Evolutionary conservation across 2,113 vertebrate genomes (phyloP).

Genomic region (Artemisiospiza belli): DNA sequence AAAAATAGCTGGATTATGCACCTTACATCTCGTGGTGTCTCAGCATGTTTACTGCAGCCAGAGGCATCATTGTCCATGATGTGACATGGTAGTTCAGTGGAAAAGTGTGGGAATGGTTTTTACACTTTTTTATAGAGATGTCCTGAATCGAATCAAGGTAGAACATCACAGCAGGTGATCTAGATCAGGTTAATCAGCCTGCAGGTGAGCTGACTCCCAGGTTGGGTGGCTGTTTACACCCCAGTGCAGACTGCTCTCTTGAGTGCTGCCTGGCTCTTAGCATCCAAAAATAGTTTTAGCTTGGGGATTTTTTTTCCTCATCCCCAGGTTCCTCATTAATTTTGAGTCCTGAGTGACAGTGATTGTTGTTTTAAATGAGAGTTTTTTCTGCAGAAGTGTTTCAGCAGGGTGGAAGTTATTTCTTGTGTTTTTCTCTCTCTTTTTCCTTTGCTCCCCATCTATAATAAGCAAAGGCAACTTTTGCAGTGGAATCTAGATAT

Average conservation of each 20-base stretch:
- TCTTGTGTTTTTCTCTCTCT: not conserved
- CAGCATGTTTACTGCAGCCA: not conserved
- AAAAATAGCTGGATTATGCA: not conserved
- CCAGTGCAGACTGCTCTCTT: not conserved
- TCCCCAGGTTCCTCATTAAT: not conserved
- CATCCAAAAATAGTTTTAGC: not conserved
- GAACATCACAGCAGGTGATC: not conserved
- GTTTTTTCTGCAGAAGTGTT: not conserved
- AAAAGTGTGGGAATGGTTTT: not conserved
- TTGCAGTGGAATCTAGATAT: not conserved
- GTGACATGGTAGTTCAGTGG: not conserved
- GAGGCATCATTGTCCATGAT: accelerated
- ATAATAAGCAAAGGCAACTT: not conserved
- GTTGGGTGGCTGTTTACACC: not conserved
- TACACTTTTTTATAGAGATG: not conserved
- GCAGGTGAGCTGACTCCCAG: not conserved
- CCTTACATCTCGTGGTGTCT: not conserved
- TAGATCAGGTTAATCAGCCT: not conserved
- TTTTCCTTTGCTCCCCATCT: not conserved
- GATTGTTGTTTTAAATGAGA: not conserved
- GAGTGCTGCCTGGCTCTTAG: accelerated
- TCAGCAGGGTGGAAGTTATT: not conserved
- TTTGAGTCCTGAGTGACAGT: not conserved
- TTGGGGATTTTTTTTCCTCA: not conserved
- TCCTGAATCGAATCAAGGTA: not conserved